Base-by-base conservation (phyloP, 1,140 invertebrate species). In the Ladona fulva region DNA sequence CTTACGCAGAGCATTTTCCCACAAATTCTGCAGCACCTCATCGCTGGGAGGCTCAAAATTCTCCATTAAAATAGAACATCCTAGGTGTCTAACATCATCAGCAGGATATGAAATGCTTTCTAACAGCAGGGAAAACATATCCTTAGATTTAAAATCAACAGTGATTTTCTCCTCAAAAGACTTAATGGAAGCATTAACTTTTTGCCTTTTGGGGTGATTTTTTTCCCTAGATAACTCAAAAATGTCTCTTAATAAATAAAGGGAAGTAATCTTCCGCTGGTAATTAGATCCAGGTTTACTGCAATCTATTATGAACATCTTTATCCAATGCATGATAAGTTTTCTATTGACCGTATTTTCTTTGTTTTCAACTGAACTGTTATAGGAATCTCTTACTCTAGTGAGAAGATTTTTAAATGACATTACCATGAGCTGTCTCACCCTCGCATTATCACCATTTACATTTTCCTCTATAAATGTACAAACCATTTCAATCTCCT, bases 221-320 rank as follows among this genome's bases (percentile, higher is more conserved):
- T 7, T 24, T 24, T 11, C 24, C n/a, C 25, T 29, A 12, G 16
- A 78, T 14, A 76, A 25, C 19, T 29, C n/a, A 80, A 75, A 24
- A 78, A 79, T 16, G 79, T 37, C 76, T 80, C 81, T 59, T 81
- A 78, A 84, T 78, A 42, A 83, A 24, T 83, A 83, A 19, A 88
- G 79, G 76, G 84, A 86, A n/a, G 87, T 80, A 73, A 86, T 85
- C 80, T 85, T 86, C 37, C 88, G 80, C 81, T 90, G 89, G 81
- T 89, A 90, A 80, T 86, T 86, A n/a, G 85, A 85, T 29, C 86
- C 87, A 73, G 86, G 84, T 79, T 85, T 83, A 7, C 89, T 83
- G 80, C 86, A 87, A 44, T 84, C 80, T 66, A 87, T 80, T 14
- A 88, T 80, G 74, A 88, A 84, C 42, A 80, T 79, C 77, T 87